phyloP scores from a whole-genome alignment of 2,797 vertebrate species.

The Ciconia nigra region DNA sequence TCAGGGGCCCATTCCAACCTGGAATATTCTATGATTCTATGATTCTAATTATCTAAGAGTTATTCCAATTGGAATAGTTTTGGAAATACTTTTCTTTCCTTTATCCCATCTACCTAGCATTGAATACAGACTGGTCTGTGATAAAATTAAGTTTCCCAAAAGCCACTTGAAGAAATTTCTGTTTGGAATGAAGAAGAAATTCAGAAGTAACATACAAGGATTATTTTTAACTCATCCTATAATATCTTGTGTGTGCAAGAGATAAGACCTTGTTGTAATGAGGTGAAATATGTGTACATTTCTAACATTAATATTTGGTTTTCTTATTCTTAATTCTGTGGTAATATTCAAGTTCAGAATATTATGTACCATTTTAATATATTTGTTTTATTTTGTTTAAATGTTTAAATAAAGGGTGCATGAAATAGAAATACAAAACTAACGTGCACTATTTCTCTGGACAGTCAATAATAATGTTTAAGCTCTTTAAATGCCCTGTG shows the following conservation, averaged over 20 bases:
- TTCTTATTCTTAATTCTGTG: background rate
- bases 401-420: background rate
- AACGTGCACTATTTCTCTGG: background rate
- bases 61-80: background rate
- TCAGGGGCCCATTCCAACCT: background rate
- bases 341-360: background rate
- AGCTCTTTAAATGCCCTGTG: background rate
- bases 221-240: background rate
- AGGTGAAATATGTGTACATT: background rate
- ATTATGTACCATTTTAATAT: background rate
- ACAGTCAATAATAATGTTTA: background rate
- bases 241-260: background rate
- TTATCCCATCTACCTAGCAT: background rate
- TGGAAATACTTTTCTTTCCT: background rate
- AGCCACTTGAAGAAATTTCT: background rate
- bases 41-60: background rate
- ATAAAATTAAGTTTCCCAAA: background rate
- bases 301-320: background rate
- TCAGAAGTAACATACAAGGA: background rate
- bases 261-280: background rate
- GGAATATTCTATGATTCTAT: background rate
- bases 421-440: background rate
- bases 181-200: background rate
- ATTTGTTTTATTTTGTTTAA: background rate
- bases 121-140: background rate